phyloP scores from a whole-genome alignment of 2,888 invertebrate species.

The Ophioninae sp. region DNA sequence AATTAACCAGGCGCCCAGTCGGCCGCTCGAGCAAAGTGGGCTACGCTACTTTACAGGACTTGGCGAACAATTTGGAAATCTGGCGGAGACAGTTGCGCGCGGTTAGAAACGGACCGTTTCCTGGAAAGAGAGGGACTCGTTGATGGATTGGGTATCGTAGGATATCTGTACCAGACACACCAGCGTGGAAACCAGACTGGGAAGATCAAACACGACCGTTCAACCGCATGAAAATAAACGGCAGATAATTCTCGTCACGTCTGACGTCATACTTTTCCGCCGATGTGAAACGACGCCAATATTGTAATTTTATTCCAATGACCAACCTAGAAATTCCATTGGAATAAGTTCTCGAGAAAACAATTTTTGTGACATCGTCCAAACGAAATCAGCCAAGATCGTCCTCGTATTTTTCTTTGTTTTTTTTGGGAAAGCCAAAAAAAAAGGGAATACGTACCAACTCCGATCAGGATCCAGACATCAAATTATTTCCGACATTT shows the following conservation, averaged over 20 bases:
- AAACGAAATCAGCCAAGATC: background rate
- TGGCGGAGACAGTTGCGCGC: conserved; percentile 66
- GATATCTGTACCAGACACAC: conserved; percentile 74
- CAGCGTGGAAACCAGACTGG: conserved; percentile 45
- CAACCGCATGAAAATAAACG: conserved; percentile 66
- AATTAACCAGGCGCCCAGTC: background rate
- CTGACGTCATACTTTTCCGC: conserved; percentile 72
- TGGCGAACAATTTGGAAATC: conserved; percentile 61
- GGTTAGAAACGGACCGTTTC: conserved; percentile 59
- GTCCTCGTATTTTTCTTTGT: too few relatives aligned
- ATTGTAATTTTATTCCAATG: too few relatives aligned
- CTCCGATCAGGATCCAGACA: conserved; percentile 5
- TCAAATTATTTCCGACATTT: conserved; percentile 52
- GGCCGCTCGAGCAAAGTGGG: conserved; percentile 13
- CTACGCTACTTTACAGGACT: conserved; percentile 40
- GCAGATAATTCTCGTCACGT: conserved; percentile 76
- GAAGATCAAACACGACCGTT: conserved; percentile 71
- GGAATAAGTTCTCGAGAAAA: too few relatives aligned
- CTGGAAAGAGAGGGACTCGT: conserved; percentile 47
- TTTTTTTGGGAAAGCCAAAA: background rate
- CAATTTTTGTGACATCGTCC: background rate
- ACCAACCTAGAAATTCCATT: background rate
- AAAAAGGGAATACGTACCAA: background rate
- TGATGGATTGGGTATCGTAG: conserved; percentile 75
- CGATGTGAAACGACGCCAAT: background rate